Base-by-base conservation (phyloP, 2,888 invertebrate species). In the Laothoe populi region DNA sequence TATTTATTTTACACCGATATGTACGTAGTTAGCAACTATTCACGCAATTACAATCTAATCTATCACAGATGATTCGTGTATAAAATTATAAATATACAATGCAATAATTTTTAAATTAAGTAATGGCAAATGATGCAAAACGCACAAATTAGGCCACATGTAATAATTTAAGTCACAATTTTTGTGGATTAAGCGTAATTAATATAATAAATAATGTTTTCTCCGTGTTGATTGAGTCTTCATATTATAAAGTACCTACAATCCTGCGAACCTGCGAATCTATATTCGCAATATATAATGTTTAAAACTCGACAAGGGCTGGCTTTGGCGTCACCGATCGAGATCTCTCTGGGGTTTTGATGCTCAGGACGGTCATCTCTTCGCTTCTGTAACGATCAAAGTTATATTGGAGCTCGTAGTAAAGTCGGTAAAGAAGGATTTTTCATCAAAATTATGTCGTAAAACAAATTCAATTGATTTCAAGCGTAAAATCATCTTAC, bases 31-130 rank as follows among this genome's bases (percentile, higher is more conserved):
- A 74, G 70, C 62, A 73, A 73, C 67, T 72, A 75, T 64, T 70
- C 77, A 76, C 71, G 67, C 76, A 68, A 75, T 79, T 84, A 80
- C 75, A 68, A 73, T 80, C 86, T 90, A 90, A 79, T 77, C 91
- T 90, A 91, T 91, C 90, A 91, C 91, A 91, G 90, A 82, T 88
- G 71, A 79, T 77, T 79, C 78, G 78, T 85, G 84, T 76, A 81
- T 76, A 83, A 80, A 80, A 75, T 66, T 79, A 75, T 72, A 76
- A 75, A 83, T 78, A 78, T 53, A 31, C 16, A 58, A n/a, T 24
- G 1, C 40, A 58, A 40, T 31, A 11, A 26, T 16, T 16, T 35
- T 21, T 11, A 4, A 57, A 35, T 16, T 57, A 57, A 26, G 13
- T 7, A n/a, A 4, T 1, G n/a, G n/a, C n/a, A n/a, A 24, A 48